phyloP scores from a whole-genome alignment of 2,113 vertebrate species.

The Aspidoscelis tigris region DNA sequence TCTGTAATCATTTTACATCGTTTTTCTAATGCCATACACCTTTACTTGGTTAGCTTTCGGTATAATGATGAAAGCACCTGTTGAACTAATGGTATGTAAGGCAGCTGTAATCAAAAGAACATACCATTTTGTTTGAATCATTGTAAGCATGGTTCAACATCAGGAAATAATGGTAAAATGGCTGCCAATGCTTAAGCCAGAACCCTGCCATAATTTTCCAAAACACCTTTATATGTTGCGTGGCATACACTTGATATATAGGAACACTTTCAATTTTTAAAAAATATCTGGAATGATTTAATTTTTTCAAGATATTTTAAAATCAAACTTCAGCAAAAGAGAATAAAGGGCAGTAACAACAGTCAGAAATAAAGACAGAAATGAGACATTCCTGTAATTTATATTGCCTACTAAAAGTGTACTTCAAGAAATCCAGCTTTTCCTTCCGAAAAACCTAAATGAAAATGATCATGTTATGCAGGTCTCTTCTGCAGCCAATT shows the following conservation, averaged over 20 bases:
- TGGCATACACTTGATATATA: background rate
- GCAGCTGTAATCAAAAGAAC: background rate
- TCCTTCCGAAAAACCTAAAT: background rate
- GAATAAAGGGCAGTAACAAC: too few species aligned
- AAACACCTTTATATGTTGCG: background rate
- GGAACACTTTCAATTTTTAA: accelerated
- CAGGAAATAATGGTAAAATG: background rate
- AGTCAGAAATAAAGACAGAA: background rate
- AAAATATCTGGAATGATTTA: background rate
- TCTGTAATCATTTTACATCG: background rate
- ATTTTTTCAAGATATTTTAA: background rate
- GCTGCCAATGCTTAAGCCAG: background rate
- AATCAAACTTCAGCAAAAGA: background rate
- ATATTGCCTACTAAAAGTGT: background rate
- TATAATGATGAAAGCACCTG: background rate
- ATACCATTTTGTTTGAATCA: background rate
- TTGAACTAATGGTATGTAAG: background rate
- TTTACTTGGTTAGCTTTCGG: background rate
- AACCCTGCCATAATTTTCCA: slow-evolving; percentile 8
- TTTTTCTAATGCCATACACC: accelerated
- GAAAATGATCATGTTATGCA: background rate
- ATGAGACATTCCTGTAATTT: slow-evolving; percentile 3
- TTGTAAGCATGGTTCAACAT: background rate
- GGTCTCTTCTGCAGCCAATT: background rate
- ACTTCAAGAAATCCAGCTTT: background rate